Conservation (phyloP, 2,888 invertebrate genomes). For the Ennomos erosarius region DNA sequence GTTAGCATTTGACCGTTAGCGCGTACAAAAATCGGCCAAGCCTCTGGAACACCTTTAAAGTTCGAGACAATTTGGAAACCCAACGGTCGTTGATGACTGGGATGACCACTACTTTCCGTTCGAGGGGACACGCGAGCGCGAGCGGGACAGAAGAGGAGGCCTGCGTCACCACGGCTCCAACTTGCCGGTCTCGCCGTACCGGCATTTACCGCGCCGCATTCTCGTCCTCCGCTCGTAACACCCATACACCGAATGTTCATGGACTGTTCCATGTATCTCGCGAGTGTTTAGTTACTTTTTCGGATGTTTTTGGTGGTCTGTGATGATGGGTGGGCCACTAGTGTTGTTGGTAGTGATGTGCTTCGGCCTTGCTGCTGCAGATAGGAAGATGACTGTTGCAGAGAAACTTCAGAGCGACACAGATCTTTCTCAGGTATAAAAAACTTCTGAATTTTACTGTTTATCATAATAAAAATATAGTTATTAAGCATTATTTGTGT, state of each 20-base stretch:
- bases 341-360: constrained; percentile 77
- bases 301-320: constrained; percentile 59
- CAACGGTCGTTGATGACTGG: constrained; percentile 60
- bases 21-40: constrained; percentile 33
- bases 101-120: constrained; percentile 62
- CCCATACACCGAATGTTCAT: constrained; percentile 22
- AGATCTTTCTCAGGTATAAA: constrained; percentile 88
- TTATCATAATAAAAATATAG: neutral
- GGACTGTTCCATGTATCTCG: constrained; percentile 58
- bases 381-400: constrained; percentile 81
- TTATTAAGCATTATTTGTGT: constrained; percentile 14
- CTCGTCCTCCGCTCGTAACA: constrained; percentile 55
- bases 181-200: constrained; percentile 48
- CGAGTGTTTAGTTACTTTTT: constrained; percentile 68
- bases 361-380: constrained; percentile 59
- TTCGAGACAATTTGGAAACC: constrained; percentile 31
- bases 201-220: constrained; percentile 73
- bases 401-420: constrained; percentile 87
- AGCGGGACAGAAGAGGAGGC: constrained; percentile 59
- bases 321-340: constrained; percentile 66
- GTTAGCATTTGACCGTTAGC: constrained; percentile 26
- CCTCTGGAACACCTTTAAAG: constrained; percentile 38
- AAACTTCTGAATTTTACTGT: constrained; percentile 57
- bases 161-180: constrained; percentile 62
- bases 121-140: constrained; percentile 55